Base-by-base conservation (phyloP, 2,113 vertebrate species). In the Oreochromis spilurus region DNA sequence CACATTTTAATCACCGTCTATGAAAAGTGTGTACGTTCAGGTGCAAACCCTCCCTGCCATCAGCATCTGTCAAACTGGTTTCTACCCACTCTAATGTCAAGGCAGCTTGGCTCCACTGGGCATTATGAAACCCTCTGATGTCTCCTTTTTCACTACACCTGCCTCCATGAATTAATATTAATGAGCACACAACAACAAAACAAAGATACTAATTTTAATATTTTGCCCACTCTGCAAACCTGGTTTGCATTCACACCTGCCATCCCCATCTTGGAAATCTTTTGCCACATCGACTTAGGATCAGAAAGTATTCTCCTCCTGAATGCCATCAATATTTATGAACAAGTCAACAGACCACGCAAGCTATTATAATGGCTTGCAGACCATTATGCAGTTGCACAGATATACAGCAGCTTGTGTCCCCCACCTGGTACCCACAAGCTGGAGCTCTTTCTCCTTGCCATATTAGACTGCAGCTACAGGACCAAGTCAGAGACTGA, bases 121-220 rank as follows among this genome's bases (percentile, higher is more conserved):
- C 84, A 75, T 79, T 29, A 2, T 31, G 70, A 84, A 91, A 79
- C 70, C 85, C 77, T 90, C 77, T 83, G 82, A 91, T 75, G 89
- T 89, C 84, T 91, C 82, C 86, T 80, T 83, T 48, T 77, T 77
- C 50, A 36, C 57, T 52, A 77, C 90, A 92, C 86, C 93, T 93
- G 92, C 77, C 53, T 81, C 75, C 7, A 72, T 4, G 48, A 60
- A 84, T 95, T 87, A 93, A 95, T 95, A 95, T 95, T 94, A 91
- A 94, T 94, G 77, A 86, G 72, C 83, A 79, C 24, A 82, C 40
- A 79, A 62, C 80, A 72, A 83, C 53, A 93, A 75, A 90, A 67
- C 50, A 29, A 87, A 93, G 84, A 88, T 82, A 65, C 85, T 91
- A 93, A 94, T 94, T 91, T 91, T 81, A 90, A 91, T 86, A 91